Percentiles rank a stretch among this genome's conserved stretches.
phyloP scores from a whole-genome alignment of 2,797 vertebrate species.

The Pteronotus mesoamericanus region DNA sequence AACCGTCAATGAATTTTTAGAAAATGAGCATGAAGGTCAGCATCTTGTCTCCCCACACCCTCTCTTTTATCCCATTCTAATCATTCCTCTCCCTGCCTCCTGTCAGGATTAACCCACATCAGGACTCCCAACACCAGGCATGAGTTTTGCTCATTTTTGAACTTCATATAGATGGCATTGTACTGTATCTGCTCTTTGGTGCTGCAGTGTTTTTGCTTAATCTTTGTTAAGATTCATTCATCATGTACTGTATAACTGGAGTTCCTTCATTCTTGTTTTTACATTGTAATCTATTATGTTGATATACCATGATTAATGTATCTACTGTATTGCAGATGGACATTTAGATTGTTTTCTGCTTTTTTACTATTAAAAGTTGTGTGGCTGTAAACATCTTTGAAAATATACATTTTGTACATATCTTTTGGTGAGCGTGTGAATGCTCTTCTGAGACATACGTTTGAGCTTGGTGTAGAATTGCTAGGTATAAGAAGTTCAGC shows the following conservation, averaged over 20 bases:
- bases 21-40: neutral
- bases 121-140: neutral
- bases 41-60: accelerated
- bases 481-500: neutral
- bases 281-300: neutral
- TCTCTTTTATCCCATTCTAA: neutral
- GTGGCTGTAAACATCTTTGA: neutral
- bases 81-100: neutral
- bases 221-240: neutral
- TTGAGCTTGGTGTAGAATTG: neutral
- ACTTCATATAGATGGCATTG: neutral
- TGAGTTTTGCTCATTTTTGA: neutral
- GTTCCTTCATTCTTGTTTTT: neutral
- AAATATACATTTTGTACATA: neutral
- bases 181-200: neutral
- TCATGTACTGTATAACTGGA: neutral
- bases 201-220: neutral
- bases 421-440: neutral
- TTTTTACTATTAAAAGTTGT: neutral
- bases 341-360: neutral
- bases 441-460: neutral
- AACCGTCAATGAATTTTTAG: neutral
- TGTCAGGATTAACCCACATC: neutral
- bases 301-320: neutral
- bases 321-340: neutral